A percentile compares a stretch with the other conserved stretches of the same genome.
Evolutionary conservation across 2,797 vertebrate species (phyloP).

Genomic region (Anniella stebbinsi): DNA sequence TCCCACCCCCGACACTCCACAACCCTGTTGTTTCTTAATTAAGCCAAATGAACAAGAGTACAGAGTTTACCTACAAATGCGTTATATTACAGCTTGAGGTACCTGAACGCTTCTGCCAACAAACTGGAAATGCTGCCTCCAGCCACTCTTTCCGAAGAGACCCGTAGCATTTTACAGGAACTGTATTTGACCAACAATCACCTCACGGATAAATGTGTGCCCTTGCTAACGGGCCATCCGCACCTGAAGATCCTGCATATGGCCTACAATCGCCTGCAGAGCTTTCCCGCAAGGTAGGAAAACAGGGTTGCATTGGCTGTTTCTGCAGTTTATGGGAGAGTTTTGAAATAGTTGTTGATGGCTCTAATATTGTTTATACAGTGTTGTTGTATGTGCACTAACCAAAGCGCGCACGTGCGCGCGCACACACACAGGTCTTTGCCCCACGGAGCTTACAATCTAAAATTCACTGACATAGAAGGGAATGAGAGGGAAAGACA

Average conservation of each 20-base stretch:
- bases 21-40: slow-evolving; percentile 15
- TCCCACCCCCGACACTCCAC: too few relatives aligned
- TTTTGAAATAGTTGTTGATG: neutral
- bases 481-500: neutral
- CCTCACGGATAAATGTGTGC: slow-evolving; percentile 96
- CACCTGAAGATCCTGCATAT: slow-evolving; percentile 94
- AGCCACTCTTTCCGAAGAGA: slow-evolving; percentile 93
- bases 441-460: neutral
- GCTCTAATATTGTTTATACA: neutral
- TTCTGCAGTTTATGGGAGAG: neutral
- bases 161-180: slow-evolving; percentile 92
- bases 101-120: slow-evolving; percentile 95
- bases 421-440: too few relatives aligned
- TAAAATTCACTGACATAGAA: neutral
- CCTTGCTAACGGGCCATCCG: slow-evolving; percentile 91
- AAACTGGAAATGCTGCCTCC: slow-evolving; percentile 94
- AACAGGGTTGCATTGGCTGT: neutral
- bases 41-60: slow-evolving; percentile 22
- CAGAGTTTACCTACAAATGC: slow-evolving; percentile 36
- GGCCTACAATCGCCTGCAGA: slow-evolving; percentile 96
- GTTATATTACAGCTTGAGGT: slow-evolving; percentile 86
- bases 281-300: slow-evolving; percentile 93
- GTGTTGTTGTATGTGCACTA: neutral
- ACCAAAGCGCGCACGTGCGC: neutral
- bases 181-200: slow-evolving; percentile 95